A percentile compares a stretch with the other conserved stretches of the same genome.
Evolutionary conservation across 2,888 invertebrate species (phyloP).

Genomic region (Thereva nobilitata): DNA sequence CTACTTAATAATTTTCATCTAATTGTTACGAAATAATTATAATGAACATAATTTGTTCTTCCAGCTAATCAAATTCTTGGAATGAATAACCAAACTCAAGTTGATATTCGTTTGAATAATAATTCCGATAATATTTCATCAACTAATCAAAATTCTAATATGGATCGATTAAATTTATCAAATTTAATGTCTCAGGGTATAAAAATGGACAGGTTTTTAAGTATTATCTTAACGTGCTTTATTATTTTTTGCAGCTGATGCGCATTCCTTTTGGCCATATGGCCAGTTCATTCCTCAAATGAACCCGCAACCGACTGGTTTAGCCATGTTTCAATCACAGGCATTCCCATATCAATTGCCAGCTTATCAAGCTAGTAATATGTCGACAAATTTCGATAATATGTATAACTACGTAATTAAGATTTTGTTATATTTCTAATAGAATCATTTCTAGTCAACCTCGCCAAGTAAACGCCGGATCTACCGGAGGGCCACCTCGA

Average conservation of each 20-base stretch:
- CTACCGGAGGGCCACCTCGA: slow-evolving; percentile 14
- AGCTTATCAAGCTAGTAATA: slow-evolving; percentile 45
- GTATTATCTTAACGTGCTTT: neutral
- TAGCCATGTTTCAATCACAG: slow-evolving; percentile 38
- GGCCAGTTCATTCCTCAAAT: slow-evolving; percentile 49
- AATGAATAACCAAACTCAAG: slow-evolving; percentile 41
- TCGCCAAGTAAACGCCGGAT: slow-evolving; percentile 1
- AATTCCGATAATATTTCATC: slow-evolving; percentile 13
- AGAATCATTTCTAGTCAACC: slow-evolving; percentile 9
- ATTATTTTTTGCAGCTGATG: slow-evolving; percentile 43
- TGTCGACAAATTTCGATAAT: slow-evolving; percentile 35
- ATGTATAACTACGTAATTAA: slow-evolving; percentile 14
- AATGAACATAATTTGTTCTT: slow-evolving; percentile 23
- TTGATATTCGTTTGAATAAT: slow-evolving; percentile 29
- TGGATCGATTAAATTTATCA: slow-evolving; percentile 48
- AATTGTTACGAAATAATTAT: neutral
- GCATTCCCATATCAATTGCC: slow-evolving; percentile 46
- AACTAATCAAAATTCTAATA: slow-evolving; percentile 32
- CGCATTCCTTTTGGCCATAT: slow-evolving; percentile 44
- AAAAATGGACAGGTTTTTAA: neutral
- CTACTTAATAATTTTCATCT: neutral
- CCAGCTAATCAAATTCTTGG: slow-evolving; percentile 49
- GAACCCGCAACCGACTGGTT: slow-evolving; percentile 46
- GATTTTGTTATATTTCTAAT: slow-evolving; percentile 1
- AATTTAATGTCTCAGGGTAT: slow-evolving; percentile 48